Percentiles rank a stretch among this genome's conserved stretches.
These are phyloP conservation scores for Gymnothorax javanicus DNA, from an alignment of 2,797 vertebrate species.

Conservation along the genomic window DNA sequence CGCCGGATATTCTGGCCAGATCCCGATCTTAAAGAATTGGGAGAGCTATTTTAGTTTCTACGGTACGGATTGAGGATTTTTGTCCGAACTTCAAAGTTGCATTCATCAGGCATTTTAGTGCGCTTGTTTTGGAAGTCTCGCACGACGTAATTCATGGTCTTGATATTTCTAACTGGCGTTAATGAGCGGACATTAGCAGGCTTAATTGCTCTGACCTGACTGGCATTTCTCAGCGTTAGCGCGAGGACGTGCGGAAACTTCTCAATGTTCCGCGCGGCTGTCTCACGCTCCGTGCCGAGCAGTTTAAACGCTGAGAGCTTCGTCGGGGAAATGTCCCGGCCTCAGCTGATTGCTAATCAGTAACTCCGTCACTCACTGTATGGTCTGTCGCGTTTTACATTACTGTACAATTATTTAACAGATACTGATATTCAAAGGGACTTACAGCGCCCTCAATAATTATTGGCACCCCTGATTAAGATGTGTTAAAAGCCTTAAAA, in stretches of 20 bases:
- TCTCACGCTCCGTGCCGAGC: neutral
- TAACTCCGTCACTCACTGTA: neutral
- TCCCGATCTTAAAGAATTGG: neutral
- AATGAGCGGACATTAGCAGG: neutral
- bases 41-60: neutral
- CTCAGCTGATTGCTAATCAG: neutral
- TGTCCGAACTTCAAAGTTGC: neutral
- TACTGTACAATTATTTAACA: neutral
- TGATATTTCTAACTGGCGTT: neutral
- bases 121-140: neutral
- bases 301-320: neutral
- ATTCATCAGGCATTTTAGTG: neutral
- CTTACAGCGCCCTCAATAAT: too few relatives aligned
- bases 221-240: neutral
- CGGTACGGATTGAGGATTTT: neutral
- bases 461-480: too few relatives aligned
- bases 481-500: too few relatives aligned
- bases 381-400: neutral
- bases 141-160: neutral
- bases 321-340: neutral
- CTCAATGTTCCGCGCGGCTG: neutral
- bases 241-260: neutral
- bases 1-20: neutral
- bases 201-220: neutral
- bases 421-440: too few relatives aligned